Evolutionary conservation across 2,888 invertebrate species (phyloP), one percentile per base, ranked within the genome.

Genomic region (Deilephila elpenor): DNA sequence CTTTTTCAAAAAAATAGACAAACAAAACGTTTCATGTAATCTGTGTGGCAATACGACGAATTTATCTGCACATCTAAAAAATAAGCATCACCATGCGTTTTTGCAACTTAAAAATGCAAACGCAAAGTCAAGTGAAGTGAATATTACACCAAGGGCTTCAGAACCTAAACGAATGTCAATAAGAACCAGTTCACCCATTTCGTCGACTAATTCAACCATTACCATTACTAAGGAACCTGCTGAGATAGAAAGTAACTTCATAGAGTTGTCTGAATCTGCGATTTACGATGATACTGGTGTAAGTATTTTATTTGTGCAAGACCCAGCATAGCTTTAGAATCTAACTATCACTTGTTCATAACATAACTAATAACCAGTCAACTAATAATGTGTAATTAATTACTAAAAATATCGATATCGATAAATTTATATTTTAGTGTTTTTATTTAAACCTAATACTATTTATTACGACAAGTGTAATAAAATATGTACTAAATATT

Each of bases 81-180:
- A 76, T 62, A 76, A 74, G 74, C 74, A 76, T 76, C 71, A 74
- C 76, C 73, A 74, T 74, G 73, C 76, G 64, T 76, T 74, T 61
- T 74, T 70, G 62, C 64, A 76, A 70, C 59, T 76, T 76, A 74
- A 76, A 76, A 76, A 74, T 72, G 53, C 51, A 70, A 70, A 60
- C 61, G 71, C 60, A 70, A 75, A 25, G 73, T 70, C 75, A 61
- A 73, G 71, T 75, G 61, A 72, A 72, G 72, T 61, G 62, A 72
- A 72, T 72, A 61, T 53, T 70, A 73, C 70, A 32, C 32, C 32
- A 32, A 32, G 32, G 32, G 32, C 71, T 70, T 70, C n/a, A 37
- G 70, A 70, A 70, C 51, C 37, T 11, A 14, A 70, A 70, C 37
- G 70, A 73, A 32, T 62, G 62, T 44, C 64, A 64, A 64, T 34